Conservation (phyloP, 2,797 vertebrate species). For the Semaprochilodus insignis region DNA sequence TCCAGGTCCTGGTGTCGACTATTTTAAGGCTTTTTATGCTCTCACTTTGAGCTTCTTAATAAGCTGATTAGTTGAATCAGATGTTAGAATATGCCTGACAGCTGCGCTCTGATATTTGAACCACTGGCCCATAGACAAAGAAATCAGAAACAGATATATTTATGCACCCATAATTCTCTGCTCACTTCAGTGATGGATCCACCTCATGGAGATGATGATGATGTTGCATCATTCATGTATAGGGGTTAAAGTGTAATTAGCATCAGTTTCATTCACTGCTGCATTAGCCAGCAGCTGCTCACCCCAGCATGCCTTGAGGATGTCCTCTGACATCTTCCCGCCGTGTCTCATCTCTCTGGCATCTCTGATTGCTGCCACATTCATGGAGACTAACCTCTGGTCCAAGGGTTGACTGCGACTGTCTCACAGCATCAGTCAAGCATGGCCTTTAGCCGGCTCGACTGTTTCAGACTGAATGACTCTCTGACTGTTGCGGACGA, state of each 20-base stretch:
- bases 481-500: constrained; percentile 14
- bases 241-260: constrained; percentile 11
- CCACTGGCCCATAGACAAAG: no score
- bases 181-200: no score
- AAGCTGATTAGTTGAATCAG: neutral
- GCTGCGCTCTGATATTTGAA: neutral
- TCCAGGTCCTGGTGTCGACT: neutral
- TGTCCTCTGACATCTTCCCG: constrained; percentile 10
- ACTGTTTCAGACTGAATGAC: constrained; percentile 26
- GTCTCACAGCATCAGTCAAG: constrained; percentile 44
- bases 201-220: no score
- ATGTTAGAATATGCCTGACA: neutral
- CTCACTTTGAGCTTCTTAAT: neutral
- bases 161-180: no score
- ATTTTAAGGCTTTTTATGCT: neutral
- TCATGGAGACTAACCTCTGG: constrained; percentile 33
- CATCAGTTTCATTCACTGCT: constrained; percentile 22
- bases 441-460: constrained; percentile 33
- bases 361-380: constrained; percentile 24
- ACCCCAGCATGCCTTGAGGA: constrained; percentile 13
- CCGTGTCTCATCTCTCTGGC: constrained; percentile 17
- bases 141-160: no score
- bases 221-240: neutral
- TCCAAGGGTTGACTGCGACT: constrained; percentile 20
- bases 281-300: constrained; percentile 7